Evolutionary conservation across 2,113 vertebrate genomes (phyloP).

Genomic region (Actenoides lindsayi): DNA sequence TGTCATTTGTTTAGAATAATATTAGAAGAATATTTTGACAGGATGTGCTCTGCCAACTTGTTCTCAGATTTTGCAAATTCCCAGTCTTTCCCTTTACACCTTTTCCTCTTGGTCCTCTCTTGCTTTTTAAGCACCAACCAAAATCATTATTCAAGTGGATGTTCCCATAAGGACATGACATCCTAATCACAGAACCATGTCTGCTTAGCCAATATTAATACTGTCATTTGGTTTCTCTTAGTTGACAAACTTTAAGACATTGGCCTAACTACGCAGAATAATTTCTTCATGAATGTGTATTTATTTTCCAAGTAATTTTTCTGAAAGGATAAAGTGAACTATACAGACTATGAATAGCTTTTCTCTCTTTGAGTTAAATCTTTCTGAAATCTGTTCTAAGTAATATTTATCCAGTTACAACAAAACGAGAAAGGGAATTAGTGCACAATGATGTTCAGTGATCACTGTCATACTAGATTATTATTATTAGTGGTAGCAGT

Average conservation of each 20-base stretch:
- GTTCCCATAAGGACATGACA: background rate
- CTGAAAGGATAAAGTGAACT: background rate
- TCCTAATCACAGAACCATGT: background rate
- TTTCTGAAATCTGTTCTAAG: background rate
- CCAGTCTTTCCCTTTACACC: background rate
- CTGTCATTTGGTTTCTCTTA: background rate
- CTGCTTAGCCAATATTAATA: background rate
- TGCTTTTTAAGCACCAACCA: background rate
- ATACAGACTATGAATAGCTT: background rate
- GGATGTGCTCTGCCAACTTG: background rate
- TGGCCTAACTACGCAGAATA: background rate
- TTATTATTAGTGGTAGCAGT: background rate
- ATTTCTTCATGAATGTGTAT: background rate
- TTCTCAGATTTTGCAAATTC: background rate
- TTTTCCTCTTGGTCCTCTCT: background rate
- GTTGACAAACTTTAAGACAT: background rate
- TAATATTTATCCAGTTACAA: background rate
- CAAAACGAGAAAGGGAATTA: background rate
- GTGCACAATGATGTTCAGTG: background rate
- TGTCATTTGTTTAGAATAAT: background rate
- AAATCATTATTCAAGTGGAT: background rate
- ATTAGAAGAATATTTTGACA: constrained; percentile 18
- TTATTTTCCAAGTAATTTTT: background rate
- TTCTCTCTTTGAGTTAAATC: background rate
- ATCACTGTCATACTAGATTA: background rate